Evolutionary conservation across 1,140 invertebrate species (phyloP).

Genomic region (Macrostomum lignano): DNA sequence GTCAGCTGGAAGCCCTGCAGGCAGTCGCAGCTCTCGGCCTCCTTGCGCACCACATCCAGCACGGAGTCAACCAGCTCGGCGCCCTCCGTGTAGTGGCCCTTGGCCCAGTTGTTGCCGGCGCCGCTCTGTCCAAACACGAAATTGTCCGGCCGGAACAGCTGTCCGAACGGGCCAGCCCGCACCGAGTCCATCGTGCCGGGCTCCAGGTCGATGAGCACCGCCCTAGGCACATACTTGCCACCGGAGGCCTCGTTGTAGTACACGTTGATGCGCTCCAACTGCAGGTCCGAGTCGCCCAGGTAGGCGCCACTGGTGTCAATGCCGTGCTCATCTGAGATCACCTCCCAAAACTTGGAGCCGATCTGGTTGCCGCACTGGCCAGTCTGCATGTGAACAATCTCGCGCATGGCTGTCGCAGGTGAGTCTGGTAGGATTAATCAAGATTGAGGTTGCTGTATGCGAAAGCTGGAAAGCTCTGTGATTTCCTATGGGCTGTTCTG

Average conservation of each 20-base stretch:
- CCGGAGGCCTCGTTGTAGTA: slow-evolving; percentile 61
- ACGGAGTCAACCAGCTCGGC: slow-evolving; percentile 14
- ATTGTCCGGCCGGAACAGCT: slow-evolving; percentile 57
- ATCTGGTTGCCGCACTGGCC: no score
- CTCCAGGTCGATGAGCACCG: slow-evolving; percentile 52
- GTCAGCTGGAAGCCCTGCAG: slow-evolving; percentile 8
- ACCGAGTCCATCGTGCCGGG: slow-evolving; percentile 72
- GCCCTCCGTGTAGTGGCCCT: slow-evolving; percentile 5
- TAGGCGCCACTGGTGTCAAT: slow-evolving; percentile 44
- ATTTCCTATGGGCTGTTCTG: no score
- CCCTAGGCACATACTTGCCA: slow-evolving; percentile 27
- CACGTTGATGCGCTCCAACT: slow-evolving; percentile 57
- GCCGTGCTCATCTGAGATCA: slow-evolving; percentile 41
- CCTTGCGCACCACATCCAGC: slow-evolving; percentile 31
- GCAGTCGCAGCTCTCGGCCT: slow-evolving; percentile 33
- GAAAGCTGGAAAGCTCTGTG: no score
- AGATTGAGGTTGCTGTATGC: no score
- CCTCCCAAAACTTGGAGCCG: slow-evolving; percentile 77
- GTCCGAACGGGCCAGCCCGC: slow-evolving; percentile 51
- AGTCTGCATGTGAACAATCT: no score
- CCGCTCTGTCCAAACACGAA: slow-evolving; percentile 24
- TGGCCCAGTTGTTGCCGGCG: slow-evolving; percentile 4
- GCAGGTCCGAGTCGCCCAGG: slow-evolving; percentile 51
- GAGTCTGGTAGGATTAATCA: no score
- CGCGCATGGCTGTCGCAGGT: no score